Conservation (phyloP, 1,140 invertebrate species). For the Ruditapes philippinarum region DNA sequence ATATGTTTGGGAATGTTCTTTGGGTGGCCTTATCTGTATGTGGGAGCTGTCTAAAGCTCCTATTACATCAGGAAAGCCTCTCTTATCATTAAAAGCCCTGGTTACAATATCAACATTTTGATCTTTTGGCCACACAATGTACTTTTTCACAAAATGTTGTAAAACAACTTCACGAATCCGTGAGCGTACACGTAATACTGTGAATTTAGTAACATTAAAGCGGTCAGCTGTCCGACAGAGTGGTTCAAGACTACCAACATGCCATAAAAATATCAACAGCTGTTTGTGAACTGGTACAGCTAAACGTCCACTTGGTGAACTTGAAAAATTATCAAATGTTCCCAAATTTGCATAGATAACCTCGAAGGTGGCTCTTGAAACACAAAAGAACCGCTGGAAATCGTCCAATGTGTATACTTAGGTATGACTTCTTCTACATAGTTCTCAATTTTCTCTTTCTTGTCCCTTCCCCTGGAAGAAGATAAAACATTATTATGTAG, state of each 20-base stretch:
- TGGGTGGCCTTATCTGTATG: slow-evolving; percentile 70
- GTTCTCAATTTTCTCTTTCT: slow-evolving; percentile 33
- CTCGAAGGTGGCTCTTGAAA: slow-evolving; percentile 49
- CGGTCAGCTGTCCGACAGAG: background rate
- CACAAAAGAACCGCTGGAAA: slow-evolving; percentile 51
- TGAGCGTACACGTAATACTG: slow-evolving; percentile 12
- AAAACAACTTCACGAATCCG: slow-evolving; percentile 53
- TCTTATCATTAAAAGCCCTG: background rate
- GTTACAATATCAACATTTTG: slow-evolving; percentile 53
- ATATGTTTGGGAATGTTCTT: slow-evolving; percentile 77
- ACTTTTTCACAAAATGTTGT: slow-evolving; percentile 57
- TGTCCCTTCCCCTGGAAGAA: slow-evolving; percentile 25
- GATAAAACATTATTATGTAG: slow-evolving; percentile 43
- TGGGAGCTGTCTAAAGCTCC: slow-evolving; percentile 72
- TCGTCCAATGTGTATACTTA: slow-evolving; percentile 16
- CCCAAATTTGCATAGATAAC: slow-evolving; percentile 9
- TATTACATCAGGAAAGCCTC: slow-evolving; percentile 64
- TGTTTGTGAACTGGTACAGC: slow-evolving; percentile 65
- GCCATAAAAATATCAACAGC: slow-evolving; percentile 69
- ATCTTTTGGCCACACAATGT: slow-evolving; percentile 52
- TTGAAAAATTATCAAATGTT: slow-evolving; percentile 18
- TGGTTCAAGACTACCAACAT: slow-evolving; percentile 52
- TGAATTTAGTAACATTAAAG: slow-evolving; percentile 69
- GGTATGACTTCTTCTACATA: slow-evolving; percentile 65
- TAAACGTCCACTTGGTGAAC: slow-evolving; percentile 48